Conservation (phyloP, 2,888 invertebrate genomes). For the Tachina grossa region DNA sequence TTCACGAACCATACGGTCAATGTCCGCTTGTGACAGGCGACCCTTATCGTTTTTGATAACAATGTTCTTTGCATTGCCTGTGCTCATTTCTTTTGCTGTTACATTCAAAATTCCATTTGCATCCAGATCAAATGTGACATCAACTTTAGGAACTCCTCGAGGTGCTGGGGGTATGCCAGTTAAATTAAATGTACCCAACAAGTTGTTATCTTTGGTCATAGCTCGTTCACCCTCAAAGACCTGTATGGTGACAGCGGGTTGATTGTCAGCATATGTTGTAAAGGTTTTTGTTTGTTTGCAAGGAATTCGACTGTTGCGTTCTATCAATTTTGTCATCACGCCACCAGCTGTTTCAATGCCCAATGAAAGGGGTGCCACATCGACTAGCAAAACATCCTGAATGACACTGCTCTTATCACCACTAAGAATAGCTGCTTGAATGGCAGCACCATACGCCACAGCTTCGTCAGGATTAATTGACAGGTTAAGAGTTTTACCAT, state of each 20-base stretch:
- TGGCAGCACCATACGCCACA: constrained; percentile 90
- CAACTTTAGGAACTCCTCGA: constrained; percentile 92
- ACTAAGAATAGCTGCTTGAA: constrained; percentile 88
- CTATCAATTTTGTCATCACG: constrained; percentile 90
- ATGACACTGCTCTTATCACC: constrained; percentile 88
- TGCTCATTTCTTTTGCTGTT: constrained; percentile 87
- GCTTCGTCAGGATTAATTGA: constrained; percentile 92
- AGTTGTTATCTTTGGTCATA: constrained; percentile 96
- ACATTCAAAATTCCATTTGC: constrained; percentile 97
- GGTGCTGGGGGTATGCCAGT: constrained; percentile 96
- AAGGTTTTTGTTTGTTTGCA: constrained; percentile 89
- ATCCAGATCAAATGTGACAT: constrained; percentile 91
- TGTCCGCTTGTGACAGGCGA: constrained; percentile 89
- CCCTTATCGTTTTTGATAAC: constrained; percentile 92
- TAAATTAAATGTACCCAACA: constrained; percentile 97
- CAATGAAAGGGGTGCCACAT: constrained; percentile 87
- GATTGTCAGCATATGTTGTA: constrained; percentile 92
- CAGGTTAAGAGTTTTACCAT: constrained; percentile 87
- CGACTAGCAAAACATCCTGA: constrained; percentile 88
- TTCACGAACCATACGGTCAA: constrained; percentile 89
- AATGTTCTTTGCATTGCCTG: constrained; percentile 88
- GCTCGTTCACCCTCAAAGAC: constrained; percentile 91
- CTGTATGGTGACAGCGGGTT: constrained; percentile 89
- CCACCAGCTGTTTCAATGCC: constrained; percentile 91
- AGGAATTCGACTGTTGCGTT: constrained; percentile 88